Base-by-base conservation (phyloP, 1,140 invertebrate species). In the Helicoverpa armigera region DNA sequence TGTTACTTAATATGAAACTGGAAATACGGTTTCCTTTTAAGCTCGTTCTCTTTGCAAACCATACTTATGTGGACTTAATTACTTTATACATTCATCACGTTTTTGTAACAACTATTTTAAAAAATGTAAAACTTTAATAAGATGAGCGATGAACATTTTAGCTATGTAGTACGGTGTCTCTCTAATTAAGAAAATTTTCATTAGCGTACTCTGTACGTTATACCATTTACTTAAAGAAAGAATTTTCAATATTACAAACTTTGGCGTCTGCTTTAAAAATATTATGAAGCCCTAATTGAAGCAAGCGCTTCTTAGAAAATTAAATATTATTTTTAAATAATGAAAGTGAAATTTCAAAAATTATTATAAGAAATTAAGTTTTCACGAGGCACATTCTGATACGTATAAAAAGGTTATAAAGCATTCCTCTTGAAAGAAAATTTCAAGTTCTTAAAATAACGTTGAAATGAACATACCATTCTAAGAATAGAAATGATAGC, bases 171-270 rank as follows among this genome's bases (percentile, higher is more conserved):
- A 58, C 53, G 29, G 10, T 58, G 48, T 73, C 48, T 51, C 54
- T 73, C 53, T 48, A 58, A 54, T 58, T 58, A 73, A 58, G 70
- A 53, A 73, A 56, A 73, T 56, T 58, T 73, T 35, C 53, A 31
- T 72, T 56, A 73, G 53, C 29, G 13, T 12, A 35, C 70, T 54
- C 53, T 11, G 23, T 35, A 43, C 43, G 67, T 23, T 23, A 35
- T 14, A 56, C 23, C 14, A 56, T 69, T 69, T 69, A 29, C 31
- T 73, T 53, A 48, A 67, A 70, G 29, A 73, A 73, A 16, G 70
- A 56, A 35, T 73, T 73, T 73, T 58, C 53, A 56, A 73, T 73
- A 73, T 73, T 56, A 73, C 51, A 16, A 56, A 72, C 18, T 73
- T 73, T 73, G 29, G n/a, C 51, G 31, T 53, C 50, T 72, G 50